Evolutionary conservation across 2,888 invertebrate species (phyloP).

Genomic region (Phymatocera aterrima): DNA sequence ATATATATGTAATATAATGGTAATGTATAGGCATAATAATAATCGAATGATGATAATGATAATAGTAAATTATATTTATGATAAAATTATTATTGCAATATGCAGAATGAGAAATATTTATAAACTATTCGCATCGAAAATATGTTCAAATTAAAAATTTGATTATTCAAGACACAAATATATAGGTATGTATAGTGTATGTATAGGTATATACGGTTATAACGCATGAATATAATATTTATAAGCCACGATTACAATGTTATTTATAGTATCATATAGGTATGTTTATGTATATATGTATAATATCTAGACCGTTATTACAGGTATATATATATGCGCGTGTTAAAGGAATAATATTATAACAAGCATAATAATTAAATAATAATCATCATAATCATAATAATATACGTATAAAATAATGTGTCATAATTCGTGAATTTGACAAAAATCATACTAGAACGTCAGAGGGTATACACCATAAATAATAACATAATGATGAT

Average conservation of each 20-base stretch:
- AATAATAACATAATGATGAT: not conserved
- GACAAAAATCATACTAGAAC: not conserved
- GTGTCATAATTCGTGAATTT: slow-evolving; percentile 9
- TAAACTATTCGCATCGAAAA: slow-evolving; percentile 50
- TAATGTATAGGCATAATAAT: not conserved
- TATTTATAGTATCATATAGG: not conserved
- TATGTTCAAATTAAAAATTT: slow-evolving; percentile 25
- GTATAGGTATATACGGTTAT: not conserved
- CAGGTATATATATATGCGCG: not conserved
- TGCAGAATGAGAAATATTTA: slow-evolving; percentile 44
- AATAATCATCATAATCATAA: too few species aligned
- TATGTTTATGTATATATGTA: not conserved
- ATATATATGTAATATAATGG: slow-evolving; percentile 34
- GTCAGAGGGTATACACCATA: not conserved
- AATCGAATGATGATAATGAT: not conserved
- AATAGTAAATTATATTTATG: too few species aligned
- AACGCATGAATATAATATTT: too few species aligned
- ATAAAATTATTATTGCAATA: slow-evolving; percentile 37
- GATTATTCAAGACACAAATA: slow-evolving; percentile 40
- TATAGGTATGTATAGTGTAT: not conserved
- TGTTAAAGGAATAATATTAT: too few species aligned
- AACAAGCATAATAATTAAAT: not conserved
- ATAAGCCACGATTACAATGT: slow-evolving; percentile 37
- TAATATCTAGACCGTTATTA: not conserved
- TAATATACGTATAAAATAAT: slow-evolving; percentile 23